These are phyloP conservation scores for Pteronotus mesoamericanus DNA, from an alignment of 2,797 vertebrate genomes.

Conservation along the genomic window DNA sequence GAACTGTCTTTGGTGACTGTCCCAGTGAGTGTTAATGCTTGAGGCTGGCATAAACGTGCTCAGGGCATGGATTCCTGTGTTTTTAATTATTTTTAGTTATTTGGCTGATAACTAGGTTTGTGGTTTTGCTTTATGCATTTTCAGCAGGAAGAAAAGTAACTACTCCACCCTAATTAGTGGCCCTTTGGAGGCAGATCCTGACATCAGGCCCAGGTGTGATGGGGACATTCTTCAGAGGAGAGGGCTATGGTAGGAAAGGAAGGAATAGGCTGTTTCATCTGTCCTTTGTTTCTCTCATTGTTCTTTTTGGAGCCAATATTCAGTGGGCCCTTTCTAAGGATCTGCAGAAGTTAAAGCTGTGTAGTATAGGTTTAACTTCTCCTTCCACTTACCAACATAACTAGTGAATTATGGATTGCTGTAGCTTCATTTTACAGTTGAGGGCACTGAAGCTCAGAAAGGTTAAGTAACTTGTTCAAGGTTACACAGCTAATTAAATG, in stretches of 20 bases:
- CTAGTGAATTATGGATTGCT: not conserved
- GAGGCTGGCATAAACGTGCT: not conserved
- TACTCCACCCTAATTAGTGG: not conserved
- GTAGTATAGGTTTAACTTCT: not conserved
- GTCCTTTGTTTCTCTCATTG: not conserved
- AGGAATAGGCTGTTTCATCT: not conserved
- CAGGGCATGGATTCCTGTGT: not conserved
- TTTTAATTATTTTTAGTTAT: not conserved
- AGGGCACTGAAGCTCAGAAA: not conserved
- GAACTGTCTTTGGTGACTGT: not conserved
- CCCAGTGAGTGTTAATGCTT: not conserved
- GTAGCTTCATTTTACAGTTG: not conserved
- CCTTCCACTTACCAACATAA: not conserved
- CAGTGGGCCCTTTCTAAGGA: not conserved
- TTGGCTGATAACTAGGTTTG: not conserved
- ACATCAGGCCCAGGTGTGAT: not conserved
- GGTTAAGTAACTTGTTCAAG: not conserved
- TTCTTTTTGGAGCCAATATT: not conserved
- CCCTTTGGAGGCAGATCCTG: not conserved
- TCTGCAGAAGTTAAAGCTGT: not conserved
- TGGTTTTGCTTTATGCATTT: not conserved
- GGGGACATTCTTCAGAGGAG: not conserved
- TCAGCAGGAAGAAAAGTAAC: not conserved
- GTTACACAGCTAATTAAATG: not conserved
- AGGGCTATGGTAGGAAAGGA: not conserved